Evolutionary conservation across 1,140 invertebrate genomes (phyloP).

Genomic region (Diploscapter pachys): DNA sequence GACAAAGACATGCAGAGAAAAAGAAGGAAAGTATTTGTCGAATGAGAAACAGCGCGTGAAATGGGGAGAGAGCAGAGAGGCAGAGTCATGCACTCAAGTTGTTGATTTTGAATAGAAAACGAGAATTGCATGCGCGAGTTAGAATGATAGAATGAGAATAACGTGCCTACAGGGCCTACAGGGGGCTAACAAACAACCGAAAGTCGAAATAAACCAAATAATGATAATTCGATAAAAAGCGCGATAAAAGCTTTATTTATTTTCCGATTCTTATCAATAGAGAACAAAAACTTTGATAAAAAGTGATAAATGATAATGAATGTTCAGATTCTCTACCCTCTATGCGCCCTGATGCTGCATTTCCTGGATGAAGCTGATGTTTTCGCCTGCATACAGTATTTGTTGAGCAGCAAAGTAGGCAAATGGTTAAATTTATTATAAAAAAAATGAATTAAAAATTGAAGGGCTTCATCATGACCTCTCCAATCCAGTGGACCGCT

Average conservation of each 20-base stretch:
- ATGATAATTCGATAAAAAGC: background rate
- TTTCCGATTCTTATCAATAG: background rate
- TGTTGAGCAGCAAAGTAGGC: slow-evolving; percentile 24
- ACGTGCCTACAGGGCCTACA: too few species aligned
- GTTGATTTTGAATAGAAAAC: background rate
- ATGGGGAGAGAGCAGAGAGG: background rate
- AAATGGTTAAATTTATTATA: slow-evolving; percentile 36
- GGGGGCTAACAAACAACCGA: too few species aligned
- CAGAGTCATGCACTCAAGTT: background rate
- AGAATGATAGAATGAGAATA: slow-evolving; percentile 2
- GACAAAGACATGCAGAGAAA: background rate
- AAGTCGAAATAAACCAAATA: background rate
- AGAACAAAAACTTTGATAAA: background rate
- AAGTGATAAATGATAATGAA: background rate
- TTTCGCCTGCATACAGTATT: slow-evolving; percentile 39
- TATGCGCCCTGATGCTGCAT: slow-evolving; percentile 54
- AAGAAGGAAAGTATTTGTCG: background rate
- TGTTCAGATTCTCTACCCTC: slow-evolving; percentile 54
- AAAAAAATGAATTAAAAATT: slow-evolving; percentile 31
- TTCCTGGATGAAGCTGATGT: slow-evolving; percentile 54
- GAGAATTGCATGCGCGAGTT: background rate
- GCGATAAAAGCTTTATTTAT: background rate
- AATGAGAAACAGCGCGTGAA: background rate
- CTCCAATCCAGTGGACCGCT: slow-evolving; percentile 30
- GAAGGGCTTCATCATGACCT: slow-evolving; percentile 27